These are phyloP conservation scores for Drosophila tani DNA, from an alignment of 1,140 invertebrate species.

Conservation along the genomic window DNA sequence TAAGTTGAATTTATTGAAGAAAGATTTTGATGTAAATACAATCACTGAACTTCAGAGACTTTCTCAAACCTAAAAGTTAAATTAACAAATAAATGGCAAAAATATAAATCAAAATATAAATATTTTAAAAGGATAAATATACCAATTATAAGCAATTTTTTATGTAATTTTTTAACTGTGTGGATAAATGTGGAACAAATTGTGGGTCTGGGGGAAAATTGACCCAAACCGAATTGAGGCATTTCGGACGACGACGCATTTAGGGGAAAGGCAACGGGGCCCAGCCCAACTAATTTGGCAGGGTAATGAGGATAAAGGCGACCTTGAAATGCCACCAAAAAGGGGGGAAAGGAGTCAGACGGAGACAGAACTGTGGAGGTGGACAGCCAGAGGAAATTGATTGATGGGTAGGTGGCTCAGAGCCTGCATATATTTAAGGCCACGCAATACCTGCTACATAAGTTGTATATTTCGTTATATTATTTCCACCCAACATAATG, in stretches of 20 bases:
- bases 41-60: background rate
- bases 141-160: too few species aligned
- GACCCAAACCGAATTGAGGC: conserved; percentile 35
- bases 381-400: conserved; percentile 21
- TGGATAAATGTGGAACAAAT: conserved; percentile 1
- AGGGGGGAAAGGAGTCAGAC: conserved; percentile 6
- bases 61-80: background rate
- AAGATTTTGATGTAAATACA: background rate
- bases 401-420: conserved; percentile 27
- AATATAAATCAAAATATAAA: background rate
- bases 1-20: background rate
- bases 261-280: conserved; percentile 30
- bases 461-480: conserved; percentile 4
- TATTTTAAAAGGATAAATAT: background rate
- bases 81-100: background rate
- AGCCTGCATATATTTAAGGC: conserved; percentile 23
- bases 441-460: conserved; percentile 15
- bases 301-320: conserved; percentile 49
- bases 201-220: conserved; percentile 18
- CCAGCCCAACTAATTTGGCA: conserved; percentile 46
- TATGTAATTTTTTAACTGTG: conserved; percentile 17
- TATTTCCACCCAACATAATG: conserved; percentile 19
- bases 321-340: conserved; percentile 55
- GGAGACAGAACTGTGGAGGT: conserved; percentile 3
- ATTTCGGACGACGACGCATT: conserved; percentile 61